Conservation (phyloP, 1,140 invertebrate genomes). For the Idris sp. region DNA sequence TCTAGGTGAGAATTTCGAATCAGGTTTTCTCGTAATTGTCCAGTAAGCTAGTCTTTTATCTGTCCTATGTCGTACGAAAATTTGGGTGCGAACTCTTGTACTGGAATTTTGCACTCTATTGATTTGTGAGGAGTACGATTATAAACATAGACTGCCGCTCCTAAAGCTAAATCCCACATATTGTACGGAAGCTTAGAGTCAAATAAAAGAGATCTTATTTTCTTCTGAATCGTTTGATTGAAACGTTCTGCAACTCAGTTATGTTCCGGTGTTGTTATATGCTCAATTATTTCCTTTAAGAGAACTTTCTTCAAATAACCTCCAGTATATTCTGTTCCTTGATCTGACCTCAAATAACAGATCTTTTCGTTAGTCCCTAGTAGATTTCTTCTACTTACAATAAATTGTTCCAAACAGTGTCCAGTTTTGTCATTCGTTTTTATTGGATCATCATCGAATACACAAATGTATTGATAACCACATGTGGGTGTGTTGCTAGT, state of each 20-base stretch:
- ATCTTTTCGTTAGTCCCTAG: background rate
- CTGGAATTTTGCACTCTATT: background rate
- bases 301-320: background rate
- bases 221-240: background rate
- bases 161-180: background rate
- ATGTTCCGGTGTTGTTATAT: background rate
- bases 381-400: constrained; percentile 3
- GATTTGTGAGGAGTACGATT: background rate
- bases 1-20: background rate
- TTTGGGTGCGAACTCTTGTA: background rate
- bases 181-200: background rate
- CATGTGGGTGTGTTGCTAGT: background rate
- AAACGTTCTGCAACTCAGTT: background rate
- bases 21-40: background rate
- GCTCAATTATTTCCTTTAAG: background rate
- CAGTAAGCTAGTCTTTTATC: constrained; percentile 2
- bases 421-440: constrained; percentile 3
- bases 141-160: background rate
- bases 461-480: constrained; percentile 8
- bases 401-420: constrained; percentile 2
- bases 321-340: constrained; percentile 1
- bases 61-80: background rate
- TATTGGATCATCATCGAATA: constrained; percentile 6
- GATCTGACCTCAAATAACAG: constrained; percentile 1
- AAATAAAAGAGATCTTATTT: background rate